These are phyloP conservation scores for Panthera uncia DNA, from an alignment of 2,113 vertebrate species.

Conservation along the genomic window DNA sequence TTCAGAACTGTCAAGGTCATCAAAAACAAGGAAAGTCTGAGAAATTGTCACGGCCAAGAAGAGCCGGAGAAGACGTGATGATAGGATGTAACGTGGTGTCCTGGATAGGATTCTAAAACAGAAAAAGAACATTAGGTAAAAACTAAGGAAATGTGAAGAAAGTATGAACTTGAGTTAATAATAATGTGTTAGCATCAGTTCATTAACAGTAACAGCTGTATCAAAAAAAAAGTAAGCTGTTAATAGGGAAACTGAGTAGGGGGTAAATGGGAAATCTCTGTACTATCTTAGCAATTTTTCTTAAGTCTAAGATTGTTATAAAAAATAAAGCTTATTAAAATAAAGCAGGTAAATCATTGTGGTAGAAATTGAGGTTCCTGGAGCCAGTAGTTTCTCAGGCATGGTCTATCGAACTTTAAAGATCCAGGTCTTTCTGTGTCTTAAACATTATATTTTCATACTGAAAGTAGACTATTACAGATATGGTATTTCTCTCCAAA, in stretches of 20 bases:
- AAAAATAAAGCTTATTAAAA: conserved; percentile 27
- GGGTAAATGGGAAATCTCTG: not conserved
- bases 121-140: not conserved
- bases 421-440: not conserved
- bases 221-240: not conserved
- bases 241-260: not conserved
- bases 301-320: not conserved
- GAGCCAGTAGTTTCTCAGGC: not conserved
- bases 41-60: not conserved
- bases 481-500: not conserved
- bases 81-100: not conserved
- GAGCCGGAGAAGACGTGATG: not conserved
- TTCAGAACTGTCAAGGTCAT: no score
- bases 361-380: not conserved
- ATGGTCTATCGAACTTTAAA: not conserved
- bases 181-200: not conserved
- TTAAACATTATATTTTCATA: not conserved
- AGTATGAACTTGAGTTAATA: not conserved
- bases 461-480: not conserved
- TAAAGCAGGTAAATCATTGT: not conserved
- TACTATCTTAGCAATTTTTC: not conserved
- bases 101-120: not conserved
- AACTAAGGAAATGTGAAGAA: not conserved
- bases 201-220: not conserved
- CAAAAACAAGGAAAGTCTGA: not conserved